A percentile compares a stretch with the other conserved stretches of the same genome.
phyloP scores from a whole-genome alignment of 1,140 invertebrate species.

The Hermetia illucens region DNA sequence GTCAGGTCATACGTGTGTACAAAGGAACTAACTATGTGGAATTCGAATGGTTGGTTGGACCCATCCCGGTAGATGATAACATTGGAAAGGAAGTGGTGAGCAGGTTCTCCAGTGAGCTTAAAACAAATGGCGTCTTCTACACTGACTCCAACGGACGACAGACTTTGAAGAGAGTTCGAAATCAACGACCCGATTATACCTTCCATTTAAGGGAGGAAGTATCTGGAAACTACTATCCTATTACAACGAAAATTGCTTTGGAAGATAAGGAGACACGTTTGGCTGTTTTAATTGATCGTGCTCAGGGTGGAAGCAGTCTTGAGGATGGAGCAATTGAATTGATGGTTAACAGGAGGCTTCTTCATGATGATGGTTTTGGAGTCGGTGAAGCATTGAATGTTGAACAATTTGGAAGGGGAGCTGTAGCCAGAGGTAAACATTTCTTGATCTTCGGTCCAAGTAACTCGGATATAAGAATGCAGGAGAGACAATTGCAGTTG shows the following conservation, averaged over 20 bases:
- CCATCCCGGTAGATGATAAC: slow-evolving; percentile 68
- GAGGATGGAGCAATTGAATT: slow-evolving; percentile 58
- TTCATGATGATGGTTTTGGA: slow-evolving; percentile 87
- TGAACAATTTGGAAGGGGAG: slow-evolving; percentile 52
- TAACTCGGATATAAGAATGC: neutral
- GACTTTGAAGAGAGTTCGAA: slow-evolving; percentile 56
- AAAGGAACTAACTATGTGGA: slow-evolving; percentile 52
- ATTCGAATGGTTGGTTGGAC: slow-evolving; percentile 87
- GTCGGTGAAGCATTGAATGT: slow-evolving; percentile 89
- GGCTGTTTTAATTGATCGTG: slow-evolving; percentile 66
- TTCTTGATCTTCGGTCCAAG: slow-evolving; percentile 37
- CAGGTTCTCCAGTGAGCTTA: slow-evolving; percentile 49
- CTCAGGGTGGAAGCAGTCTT: slow-evolving; percentile 78
- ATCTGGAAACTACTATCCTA: slow-evolving; percentile 84
- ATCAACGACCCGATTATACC: slow-evolving; percentile 50
- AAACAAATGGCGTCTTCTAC: slow-evolving; percentile 58
- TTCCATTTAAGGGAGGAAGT: slow-evolving; percentile 56
- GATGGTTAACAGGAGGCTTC: slow-evolving; percentile 74
- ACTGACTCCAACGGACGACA: slow-evolving; percentile 92
- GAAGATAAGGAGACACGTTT: slow-evolving; percentile 34
- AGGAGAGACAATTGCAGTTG: neutral
- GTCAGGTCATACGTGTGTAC: slow-evolving; percentile 68
- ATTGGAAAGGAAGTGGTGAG: slow-evolving; percentile 75
- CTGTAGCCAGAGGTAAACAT: slow-evolving; percentile 70
- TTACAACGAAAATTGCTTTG: slow-evolving; percentile 70